These are phyloP conservation scores for Andrena bicolor DNA, from an alignment of 2,888 invertebrate species.

Conservation along the genomic window DNA sequence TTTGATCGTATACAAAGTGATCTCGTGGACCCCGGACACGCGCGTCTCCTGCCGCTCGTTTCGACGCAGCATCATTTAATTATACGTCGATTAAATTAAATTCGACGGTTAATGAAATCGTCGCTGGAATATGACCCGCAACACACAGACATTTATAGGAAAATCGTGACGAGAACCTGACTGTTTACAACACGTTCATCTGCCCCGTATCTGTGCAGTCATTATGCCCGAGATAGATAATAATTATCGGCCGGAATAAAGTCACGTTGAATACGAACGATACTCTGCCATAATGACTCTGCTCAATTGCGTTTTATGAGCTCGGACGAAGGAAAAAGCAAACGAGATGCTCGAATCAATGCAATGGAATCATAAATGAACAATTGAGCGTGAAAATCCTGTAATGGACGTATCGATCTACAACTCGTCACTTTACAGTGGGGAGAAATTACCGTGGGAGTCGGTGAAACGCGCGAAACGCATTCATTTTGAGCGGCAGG, in stretches of 20 bases:
- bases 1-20: constrained; percentile 57
- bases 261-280: constrained; percentile 4
- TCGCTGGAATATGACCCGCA: not conserved
- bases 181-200: not conserved
- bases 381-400: constrained; percentile 38
- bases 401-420: constrained; percentile 18
- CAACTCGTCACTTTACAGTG: too few relatives aligned
- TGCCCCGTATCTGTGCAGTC: not conserved
- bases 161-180: not conserved
- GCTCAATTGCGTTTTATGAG: constrained; percentile 17
- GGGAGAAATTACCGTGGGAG: not conserved
- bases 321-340: not conserved
- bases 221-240: not conserved
- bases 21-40: constrained; percentile 16
- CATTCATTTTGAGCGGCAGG: not conserved
- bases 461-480: not conserved
- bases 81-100: constrained; percentile 9
- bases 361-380: constrained; percentile 24
- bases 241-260: constrained; percentile 3
- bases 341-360: constrained; percentile 4
- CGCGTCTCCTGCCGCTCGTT: not conserved
- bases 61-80: not conserved
- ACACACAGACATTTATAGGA: not conserved
- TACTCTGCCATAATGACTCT: constrained; percentile 11
- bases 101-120: not conserved